Evolutionary conservation across 2,888 invertebrate species (phyloP).

Genomic region (Oscheius sp.): DNA sequence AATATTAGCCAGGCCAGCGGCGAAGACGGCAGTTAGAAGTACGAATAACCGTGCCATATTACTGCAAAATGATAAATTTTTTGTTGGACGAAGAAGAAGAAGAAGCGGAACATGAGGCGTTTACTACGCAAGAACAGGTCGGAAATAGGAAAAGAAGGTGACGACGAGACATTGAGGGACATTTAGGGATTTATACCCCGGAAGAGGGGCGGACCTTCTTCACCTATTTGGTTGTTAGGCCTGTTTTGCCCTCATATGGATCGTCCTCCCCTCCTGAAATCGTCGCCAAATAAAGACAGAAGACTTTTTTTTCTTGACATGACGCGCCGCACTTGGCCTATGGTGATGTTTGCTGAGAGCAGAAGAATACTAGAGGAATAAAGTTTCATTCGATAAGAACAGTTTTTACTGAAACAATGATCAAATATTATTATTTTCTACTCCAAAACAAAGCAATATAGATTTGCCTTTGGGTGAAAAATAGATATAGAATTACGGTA

Average conservation of each 20-base stretch:
- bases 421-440: too few relatives aligned
- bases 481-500: too few relatives aligned
- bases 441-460: too few relatives aligned
- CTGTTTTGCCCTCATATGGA: slow-evolving; percentile 21
- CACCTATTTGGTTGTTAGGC: not conserved
- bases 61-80: not conserved
- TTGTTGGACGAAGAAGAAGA: not conserved
- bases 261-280: slow-evolving; percentile 14
- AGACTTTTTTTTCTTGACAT: slow-evolving; percentile 3
- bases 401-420: too few relatives aligned
- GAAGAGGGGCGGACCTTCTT: slow-evolving; percentile 12
- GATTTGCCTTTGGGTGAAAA: too few relatives aligned
- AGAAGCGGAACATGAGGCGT: not conserved
- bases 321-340: slow-evolving; percentile 10
- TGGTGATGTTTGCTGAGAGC: not conserved
- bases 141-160: not conserved
- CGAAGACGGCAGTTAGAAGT: slow-evolving; percentile 38
- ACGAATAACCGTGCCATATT: slow-evolving; percentile 38
- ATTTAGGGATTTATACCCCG: slow-evolving; percentile 4
- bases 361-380: not conserved
- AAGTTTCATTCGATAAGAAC: not conserved
- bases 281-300: slow-evolving; percentile 2
- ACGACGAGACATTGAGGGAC: not conserved
- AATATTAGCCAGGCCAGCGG: slow-evolving; percentile 43
- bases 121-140: slow-evolving; percentile 16